These are phyloP conservation scores for Calidris pygmaea DNA, from an alignment of 2,113 vertebrate species.

Conservation along the genomic window DNA sequence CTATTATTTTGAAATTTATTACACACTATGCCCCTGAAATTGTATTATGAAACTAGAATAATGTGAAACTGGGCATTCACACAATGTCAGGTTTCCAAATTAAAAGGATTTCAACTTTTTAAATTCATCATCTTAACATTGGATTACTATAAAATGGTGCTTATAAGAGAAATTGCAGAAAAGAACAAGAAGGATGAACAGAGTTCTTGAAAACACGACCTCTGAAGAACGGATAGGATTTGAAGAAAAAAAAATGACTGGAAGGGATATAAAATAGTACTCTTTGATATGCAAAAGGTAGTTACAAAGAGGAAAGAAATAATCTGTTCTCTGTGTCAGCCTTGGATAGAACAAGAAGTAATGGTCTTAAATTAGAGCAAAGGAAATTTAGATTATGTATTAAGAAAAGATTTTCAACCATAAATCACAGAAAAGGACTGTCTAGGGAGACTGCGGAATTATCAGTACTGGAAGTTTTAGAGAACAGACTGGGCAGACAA, in stretches of 20 bases:
- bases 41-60: background rate
- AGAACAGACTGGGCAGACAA: background rate
- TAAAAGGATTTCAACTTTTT: slow-evolving; percentile 14
- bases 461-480: background rate
- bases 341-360: slow-evolving; percentile 58
- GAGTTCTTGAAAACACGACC: slow-evolving; percentile 44
- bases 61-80: background rate
- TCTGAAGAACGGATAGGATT: slow-evolving; percentile 29
- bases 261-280: slow-evolving; percentile 36
- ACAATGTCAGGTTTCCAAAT: slow-evolving; percentile 27
- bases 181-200: slow-evolving; percentile 45
- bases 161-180: slow-evolving; percentile 35
- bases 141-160: background rate
- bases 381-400: slow-evolving; percentile 62
- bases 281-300: slow-evolving; percentile 56
- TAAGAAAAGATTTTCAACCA: slow-evolving; percentile 52
- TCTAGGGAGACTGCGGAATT: slow-evolving; percentile 5
- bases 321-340: slow-evolving; percentile 56
- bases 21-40: background rate
- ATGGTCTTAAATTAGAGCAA: slow-evolving; percentile 57
- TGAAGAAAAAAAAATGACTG: slow-evolving; percentile 42
- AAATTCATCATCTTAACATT: slow-evolving; percentile 36
- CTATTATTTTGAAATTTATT: slow-evolving; percentile 36
- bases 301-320: slow-evolving; percentile 46
- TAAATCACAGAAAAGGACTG: slow-evolving; percentile 43